Evolutionary conservation across 1,140 invertebrate species (phyloP), one percentile per base, ranked within the genome.

Genomic region (Littorina saxatilis): DNA sequence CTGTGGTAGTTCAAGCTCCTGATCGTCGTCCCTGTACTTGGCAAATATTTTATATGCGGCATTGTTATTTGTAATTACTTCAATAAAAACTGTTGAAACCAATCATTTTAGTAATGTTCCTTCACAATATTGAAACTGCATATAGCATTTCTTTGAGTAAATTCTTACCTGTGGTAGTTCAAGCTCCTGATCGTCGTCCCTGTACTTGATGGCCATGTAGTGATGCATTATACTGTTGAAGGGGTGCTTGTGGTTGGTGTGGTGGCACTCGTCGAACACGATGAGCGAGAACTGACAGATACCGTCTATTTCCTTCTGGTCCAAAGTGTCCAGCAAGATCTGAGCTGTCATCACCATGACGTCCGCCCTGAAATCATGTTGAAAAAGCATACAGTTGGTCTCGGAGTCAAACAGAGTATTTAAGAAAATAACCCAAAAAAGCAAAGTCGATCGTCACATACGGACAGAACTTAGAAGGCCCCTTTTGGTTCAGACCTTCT

Each of bases 251-350:
- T 87, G 87, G 29, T 87, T 82, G 32, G 91, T 87, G 72, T 92
- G 91, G 66, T 93, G 92, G 81, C 92, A 93, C 77, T 93, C 92
- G 82, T 93, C 92, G 86, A 92, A 91, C 20, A 92, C 85, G 40
- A 92, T 47, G 78, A 92, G 75, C 0, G 88, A 87, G 61, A 92
- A 89, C 23, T 82, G 55, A 40, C 81, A 80, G 17, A 90, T 79
- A 35, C 55, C 80, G 15, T 84, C 74, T 27, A 88, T 80, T 50
- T 85, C 83, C 7, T 87, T 80, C 23, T 85, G 74, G 17, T 80
- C 58, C 1, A 92, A 75, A 32, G 89, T 85, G 82, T 92, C 88
- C 27, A 91, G 82, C 40, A 92, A 82, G 37, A 92, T 87, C 82
- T 92, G 91, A 11, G 91, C 91, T 17, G 91, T 92, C 55, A 92